A percentile compares a stretch with the other conserved stretches of the same genome.
These are phyloP conservation scores for Staurois parvus DNA, from an alignment of 2,797 vertebrate species.

Conservation along the genomic window DNA sequence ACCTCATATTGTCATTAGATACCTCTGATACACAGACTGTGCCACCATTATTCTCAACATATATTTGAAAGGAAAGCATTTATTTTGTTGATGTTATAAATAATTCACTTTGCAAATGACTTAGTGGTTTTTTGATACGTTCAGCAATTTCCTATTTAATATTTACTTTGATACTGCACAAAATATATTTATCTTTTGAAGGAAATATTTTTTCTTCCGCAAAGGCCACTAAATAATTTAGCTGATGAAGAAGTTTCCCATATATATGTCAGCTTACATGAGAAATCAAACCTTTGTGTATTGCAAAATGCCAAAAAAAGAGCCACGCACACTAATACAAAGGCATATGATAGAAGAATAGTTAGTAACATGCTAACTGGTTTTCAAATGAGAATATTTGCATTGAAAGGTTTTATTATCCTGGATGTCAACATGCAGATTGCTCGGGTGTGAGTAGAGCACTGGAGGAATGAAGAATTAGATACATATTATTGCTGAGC, in stretches of 20 bases:
- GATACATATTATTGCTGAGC: too few species aligned
- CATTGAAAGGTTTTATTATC: too few species aligned
- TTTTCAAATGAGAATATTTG: too few species aligned
- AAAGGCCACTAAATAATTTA: slow-evolving; percentile 67
- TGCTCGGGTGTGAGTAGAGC: too few species aligned
- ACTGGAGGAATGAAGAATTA: too few species aligned
- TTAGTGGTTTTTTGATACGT: slow-evolving; percentile 40
- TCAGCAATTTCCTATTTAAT: slow-evolving; percentile 21
- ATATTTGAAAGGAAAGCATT: slow-evolving; percentile 50
- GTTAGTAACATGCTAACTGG: too few species aligned
- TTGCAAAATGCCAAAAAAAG: too few species aligned
- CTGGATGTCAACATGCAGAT: too few species aligned
- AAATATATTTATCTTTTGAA: slow-evolving; percentile 66
- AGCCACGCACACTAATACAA: too few species aligned
- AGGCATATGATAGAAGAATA: too few species aligned
- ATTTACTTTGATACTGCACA: slow-evolving; percentile 41
- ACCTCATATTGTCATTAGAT: background rate
- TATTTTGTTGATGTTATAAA: slow-evolving; percentile 48
- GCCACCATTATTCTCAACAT: background rate
- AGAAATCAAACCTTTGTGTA: background rate
- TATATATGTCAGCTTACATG: background rate
- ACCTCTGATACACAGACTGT: background rate
- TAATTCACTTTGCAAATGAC: slow-evolving; percentile 55
- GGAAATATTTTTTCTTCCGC: slow-evolving; percentile 63
- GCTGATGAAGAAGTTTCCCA: background rate